These are phyloP conservation scores for Pogonus chalceus DNA, from an alignment of 1,140 invertebrate species.

Conservation along the genomic window DNA sequence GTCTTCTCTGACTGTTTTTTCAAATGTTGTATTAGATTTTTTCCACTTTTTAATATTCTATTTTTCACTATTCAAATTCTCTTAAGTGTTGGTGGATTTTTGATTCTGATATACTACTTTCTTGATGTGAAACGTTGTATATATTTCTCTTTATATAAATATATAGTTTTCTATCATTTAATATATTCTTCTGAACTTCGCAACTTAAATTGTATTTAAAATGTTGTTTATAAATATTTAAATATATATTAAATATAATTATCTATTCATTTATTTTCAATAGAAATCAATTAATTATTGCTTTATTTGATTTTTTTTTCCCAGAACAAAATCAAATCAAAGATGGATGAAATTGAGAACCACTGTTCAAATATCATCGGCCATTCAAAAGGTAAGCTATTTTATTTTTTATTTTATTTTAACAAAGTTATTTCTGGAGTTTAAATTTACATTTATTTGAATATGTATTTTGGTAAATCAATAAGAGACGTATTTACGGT, in stretches of 20 bases:
- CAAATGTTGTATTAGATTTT: too few species aligned
- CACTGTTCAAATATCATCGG: slow-evolving; percentile 83
- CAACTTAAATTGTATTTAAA: not conserved
- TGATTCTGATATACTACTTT: too few species aligned
- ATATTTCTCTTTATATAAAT: not conserved
- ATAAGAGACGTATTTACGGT: too few species aligned
- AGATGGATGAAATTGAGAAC: slow-evolving; percentile 90
- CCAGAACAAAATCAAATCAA: slow-evolving; percentile 80
- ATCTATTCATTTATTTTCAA: not conserved
- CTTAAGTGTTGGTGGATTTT: too few species aligned
- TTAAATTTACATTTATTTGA: too few species aligned
- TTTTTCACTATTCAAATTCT: too few species aligned
- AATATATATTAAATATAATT: not conserved
- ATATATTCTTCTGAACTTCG: not conserved
- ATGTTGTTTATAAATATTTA: not conserved
- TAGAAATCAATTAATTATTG: not conserved
- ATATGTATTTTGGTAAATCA: too few species aligned
- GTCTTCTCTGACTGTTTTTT: too few species aligned
- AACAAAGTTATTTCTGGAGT: slow-evolving; percentile 8
- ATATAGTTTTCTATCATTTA: not conserved
- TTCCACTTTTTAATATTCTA: too few species aligned
- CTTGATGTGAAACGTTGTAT: too few species aligned
- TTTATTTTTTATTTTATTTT: too few species aligned
- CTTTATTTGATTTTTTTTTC: slow-evolving; percentile 5
- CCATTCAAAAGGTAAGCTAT: slow-evolving; percentile 57